phyloP scores from a whole-genome alignment of 2,888 invertebrate genomes.

The Eupelmus urozonus region DNA sequence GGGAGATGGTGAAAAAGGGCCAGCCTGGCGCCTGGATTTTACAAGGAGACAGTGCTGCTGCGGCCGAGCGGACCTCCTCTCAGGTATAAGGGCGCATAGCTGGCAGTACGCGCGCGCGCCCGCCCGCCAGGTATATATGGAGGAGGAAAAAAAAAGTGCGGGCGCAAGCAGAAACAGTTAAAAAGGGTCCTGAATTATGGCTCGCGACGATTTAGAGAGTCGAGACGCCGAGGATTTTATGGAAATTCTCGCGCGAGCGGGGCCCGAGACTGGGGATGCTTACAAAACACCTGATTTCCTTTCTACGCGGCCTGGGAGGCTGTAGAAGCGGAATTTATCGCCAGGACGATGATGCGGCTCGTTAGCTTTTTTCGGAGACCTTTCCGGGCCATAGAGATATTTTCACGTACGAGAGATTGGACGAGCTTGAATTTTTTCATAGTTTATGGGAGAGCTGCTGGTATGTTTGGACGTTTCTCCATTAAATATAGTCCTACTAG shows the following conservation, averaged over 20 bases:
- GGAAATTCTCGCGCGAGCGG: constrained; percentile 14
- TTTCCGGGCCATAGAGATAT: constrained; percentile 13
- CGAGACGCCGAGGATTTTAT: constrained; percentile 22
- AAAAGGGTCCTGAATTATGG: constrained; percentile 62
- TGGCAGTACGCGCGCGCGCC: no score
- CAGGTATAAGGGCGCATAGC: constrained; percentile 36
- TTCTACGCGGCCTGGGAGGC: neutral
- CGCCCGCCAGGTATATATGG: no score
- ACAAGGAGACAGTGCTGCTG: constrained; percentile 12
- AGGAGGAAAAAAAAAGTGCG: constrained; percentile 39
- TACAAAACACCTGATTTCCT: constrained; percentile 45
- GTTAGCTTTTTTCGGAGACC: neutral
- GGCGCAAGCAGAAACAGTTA: constrained; percentile 60
- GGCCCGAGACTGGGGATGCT: neutral
- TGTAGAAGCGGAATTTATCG: neutral
- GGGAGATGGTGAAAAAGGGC: constrained; percentile 18
- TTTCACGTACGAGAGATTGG: neutral
- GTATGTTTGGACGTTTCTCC: no score
- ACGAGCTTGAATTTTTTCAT: no score
- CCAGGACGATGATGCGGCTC: constrained; percentile 22
- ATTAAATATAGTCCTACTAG: no score
- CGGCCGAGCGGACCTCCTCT: constrained; percentile 16
- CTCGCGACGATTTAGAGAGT: constrained; percentile 11
- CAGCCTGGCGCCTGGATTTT: constrained; percentile 46
- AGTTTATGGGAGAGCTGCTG: no score